Percentiles rank a stretch among this genome's conserved stretches.
Conservation (phyloP, 2,888 invertebrate species). For the Rhabditoides inermis region DNA sequence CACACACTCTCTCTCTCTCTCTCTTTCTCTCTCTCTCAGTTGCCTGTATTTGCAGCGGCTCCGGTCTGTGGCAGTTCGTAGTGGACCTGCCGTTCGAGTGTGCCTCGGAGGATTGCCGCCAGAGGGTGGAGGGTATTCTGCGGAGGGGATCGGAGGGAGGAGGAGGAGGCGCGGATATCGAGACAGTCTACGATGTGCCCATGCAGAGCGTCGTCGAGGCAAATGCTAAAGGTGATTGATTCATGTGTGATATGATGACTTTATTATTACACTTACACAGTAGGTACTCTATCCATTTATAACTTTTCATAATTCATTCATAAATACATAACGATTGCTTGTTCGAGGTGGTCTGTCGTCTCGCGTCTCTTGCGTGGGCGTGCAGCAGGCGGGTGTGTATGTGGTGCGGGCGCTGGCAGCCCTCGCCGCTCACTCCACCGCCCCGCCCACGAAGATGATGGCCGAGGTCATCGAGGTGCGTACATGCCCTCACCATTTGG, state of each 20-base stretch:
- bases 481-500: not conserved
- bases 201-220: too few relatives aligned
- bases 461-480: slow-evolving; percentile 30
- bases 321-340: too few relatives aligned
- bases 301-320: too few relatives aligned
- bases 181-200: too few relatives aligned
- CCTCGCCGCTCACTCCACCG: slow-evolving; percentile 20
- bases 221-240: too few relatives aligned
- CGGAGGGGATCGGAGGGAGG: not conserved
- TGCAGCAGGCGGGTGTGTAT: slow-evolving; percentile 28
- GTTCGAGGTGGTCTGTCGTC: too few relatives aligned
- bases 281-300: too few relatives aligned
- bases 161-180: not conserved
- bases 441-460: slow-evolving; percentile 22
- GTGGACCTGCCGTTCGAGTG: slow-evolving; percentile 45
- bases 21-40: not conserved
- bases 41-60: slow-evolving; percentile 15
- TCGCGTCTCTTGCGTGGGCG: too few relatives aligned
- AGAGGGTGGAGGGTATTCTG: slow-evolving; percentile 37
- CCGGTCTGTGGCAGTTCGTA: slow-evolving; percentile 49
- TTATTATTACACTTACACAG: too few relatives aligned
- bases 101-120: slow-evolving; percentile 40
- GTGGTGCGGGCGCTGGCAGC: slow-evolving; percentile 29
- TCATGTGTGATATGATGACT: too few relatives aligned
- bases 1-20: not conserved